Percentiles rank a stretch among this genome's conserved stretches.
Evolutionary conservation across 2,888 invertebrate species (phyloP).

Genomic region (Miltochrista miniata): DNA sequence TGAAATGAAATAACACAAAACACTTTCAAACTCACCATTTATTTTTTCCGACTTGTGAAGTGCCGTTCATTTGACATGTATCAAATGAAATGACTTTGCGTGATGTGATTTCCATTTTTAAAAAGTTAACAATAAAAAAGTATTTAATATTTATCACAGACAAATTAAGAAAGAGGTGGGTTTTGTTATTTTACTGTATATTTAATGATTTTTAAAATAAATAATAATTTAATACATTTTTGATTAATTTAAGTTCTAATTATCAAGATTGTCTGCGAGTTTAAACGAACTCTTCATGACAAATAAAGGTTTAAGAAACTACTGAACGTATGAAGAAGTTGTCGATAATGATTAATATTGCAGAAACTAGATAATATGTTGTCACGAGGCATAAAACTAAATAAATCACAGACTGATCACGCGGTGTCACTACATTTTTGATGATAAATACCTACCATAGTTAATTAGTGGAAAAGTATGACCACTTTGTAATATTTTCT

Average conservation of each 20-base stretch:
- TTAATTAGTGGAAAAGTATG: neutral
- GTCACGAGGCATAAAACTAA: conserved; percentile 40
- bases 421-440: conserved; percentile 1
- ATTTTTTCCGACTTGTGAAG: conserved; percentile 45
- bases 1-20: neutral
- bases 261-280: conserved; percentile 42
- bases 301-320: conserved; percentile 62
- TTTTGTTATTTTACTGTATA: conserved; percentile 6
- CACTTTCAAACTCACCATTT: conserved; percentile 57
- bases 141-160: conserved; percentile 54
- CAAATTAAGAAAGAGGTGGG: conserved; percentile 22
- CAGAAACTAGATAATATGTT: conserved; percentile 21
- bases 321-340: conserved; percentile 41
- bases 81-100: conserved; percentile 68
- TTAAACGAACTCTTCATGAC: conserved; percentile 61
- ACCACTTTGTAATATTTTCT: too few species aligned
- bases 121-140: conserved; percentile 18
- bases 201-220: neutral
- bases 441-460: neutral
- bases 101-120: conserved; percentile 71
- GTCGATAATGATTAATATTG: conserved; percentile 37
- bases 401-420: conserved; percentile 34
- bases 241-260: conserved; percentile 10
- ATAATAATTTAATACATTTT: conserved; percentile 5
- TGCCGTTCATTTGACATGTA: conserved; percentile 68